Conservation (phyloP, 2,113 vertebrate species). For the Takifugu flavidus region DNA sequence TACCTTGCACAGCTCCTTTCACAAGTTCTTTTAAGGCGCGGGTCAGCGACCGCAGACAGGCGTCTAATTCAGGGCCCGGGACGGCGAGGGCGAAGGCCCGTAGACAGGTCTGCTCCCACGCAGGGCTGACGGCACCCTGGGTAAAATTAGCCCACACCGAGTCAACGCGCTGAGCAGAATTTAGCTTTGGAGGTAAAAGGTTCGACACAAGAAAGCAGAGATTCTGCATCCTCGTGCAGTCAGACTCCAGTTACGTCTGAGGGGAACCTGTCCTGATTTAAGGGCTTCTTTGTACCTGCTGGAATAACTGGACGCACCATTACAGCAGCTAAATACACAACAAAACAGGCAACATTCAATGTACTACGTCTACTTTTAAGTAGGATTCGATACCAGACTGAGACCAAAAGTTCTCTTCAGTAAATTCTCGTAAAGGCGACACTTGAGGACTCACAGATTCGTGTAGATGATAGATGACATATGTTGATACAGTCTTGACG, state of each 20-base stretch:
- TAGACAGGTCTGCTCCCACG: conserved; percentile 76
- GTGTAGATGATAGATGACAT: conserved; percentile 75
- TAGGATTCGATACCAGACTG: background rate
- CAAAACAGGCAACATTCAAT: background rate
- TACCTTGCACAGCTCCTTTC: conserved; percentile 53
- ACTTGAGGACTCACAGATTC: conserved; percentile 72
- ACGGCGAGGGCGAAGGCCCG: conserved; percentile 53
- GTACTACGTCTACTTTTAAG: background rate
- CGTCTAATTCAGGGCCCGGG: conserved; percentile 32
- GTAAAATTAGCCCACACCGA: background rate
- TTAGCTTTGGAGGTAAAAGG: background rate
- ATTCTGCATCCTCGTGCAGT: no score
- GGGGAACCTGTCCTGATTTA: no score
- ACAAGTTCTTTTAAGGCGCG: conserved; percentile 72
- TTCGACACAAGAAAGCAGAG: background rate
- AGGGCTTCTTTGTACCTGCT: no score
- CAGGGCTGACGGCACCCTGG: conserved; percentile 69
- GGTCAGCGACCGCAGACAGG: conserved; percentile 77
- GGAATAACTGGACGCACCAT: no score
- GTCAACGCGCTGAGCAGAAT: background rate
- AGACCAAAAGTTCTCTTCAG: no score
- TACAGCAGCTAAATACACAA: background rate
- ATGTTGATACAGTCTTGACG: conserved; percentile 74
- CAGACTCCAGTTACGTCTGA: no score
- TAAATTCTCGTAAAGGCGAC: background rate